Conservation (phyloP, 2,888 invertebrate genomes). For the Aromia moschata region DNA sequence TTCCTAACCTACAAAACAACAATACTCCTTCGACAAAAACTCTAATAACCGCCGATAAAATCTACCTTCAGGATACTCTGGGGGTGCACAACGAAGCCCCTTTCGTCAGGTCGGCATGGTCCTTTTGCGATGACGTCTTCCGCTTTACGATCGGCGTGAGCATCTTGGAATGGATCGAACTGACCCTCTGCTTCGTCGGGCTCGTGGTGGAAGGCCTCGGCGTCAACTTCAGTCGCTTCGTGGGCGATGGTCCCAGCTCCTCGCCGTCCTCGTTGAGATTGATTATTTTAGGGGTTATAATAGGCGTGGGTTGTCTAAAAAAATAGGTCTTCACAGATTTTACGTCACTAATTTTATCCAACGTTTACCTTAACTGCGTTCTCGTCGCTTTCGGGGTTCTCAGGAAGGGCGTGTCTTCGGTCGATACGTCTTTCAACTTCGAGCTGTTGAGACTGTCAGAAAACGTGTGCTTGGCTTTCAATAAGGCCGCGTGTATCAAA, state of each 20-base stretch:
- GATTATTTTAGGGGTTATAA: conserved; percentile 42
- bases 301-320: conserved; percentile 27
- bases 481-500: conserved; percentile 63
- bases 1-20: conserved; percentile 23
- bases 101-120: conserved; percentile 3
- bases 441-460: conserved; percentile 60
- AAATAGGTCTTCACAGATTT: no score
- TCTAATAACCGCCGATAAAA: not conserved
- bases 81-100: conserved; percentile 70
- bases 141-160: conserved; percentile 68
- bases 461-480: conserved; percentile 65
- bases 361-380: conserved; percentile 46
- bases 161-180: conserved; percentile 55
- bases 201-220: conserved; percentile 37
- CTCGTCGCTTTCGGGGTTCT: conserved; percentile 66
- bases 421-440: conserved; percentile 55
- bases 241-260: conserved; percentile 38
- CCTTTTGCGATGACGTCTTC: conserved; percentile 49
- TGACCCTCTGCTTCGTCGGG: conserved; percentile 19
- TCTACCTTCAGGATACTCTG: conserved; percentile 74
- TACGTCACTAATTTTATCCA: no score
- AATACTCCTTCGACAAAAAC: not conserved
- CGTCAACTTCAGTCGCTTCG: conserved; percentile 49
- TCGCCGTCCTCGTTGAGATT: conserved; percentile 36
- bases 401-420: conserved; percentile 70